Percentiles rank a stretch among this genome's conserved stretches.
phyloP scores from a whole-genome alignment of 1,140 invertebrate genomes.

The Coelopa frigida region DNA sequence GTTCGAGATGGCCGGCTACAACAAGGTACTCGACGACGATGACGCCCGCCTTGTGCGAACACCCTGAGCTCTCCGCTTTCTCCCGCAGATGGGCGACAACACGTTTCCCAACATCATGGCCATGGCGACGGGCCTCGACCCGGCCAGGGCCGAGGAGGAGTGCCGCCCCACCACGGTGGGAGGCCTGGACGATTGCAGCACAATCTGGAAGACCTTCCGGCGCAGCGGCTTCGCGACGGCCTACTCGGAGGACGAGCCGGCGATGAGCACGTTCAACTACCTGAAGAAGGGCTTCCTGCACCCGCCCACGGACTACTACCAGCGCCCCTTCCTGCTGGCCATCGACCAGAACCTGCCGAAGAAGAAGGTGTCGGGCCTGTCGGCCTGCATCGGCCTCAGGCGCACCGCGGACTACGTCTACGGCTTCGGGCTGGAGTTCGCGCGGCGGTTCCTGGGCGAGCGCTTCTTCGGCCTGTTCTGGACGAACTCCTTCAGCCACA shows the following conservation, averaged over 20 bases:
- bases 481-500: slow-evolving; percentile 65
- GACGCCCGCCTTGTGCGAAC: neutral
- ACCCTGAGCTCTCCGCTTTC: neutral
- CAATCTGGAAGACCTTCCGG: slow-evolving; percentile 68
- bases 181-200: slow-evolving; percentile 55
- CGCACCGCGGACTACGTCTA: slow-evolving; percentile 48
- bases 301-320: slow-evolving; percentile 72
- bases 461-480: slow-evolving; percentile 68
- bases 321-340: slow-evolving; percentile 61
- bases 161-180: slow-evolving; percentile 46
- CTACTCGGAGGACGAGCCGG: slow-evolving; percentile 65
- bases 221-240: slow-evolving; percentile 63
- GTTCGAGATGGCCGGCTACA: slow-evolving; percentile 30
- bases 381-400: slow-evolving; percentile 50
- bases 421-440: slow-evolving; percentile 50
- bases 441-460: slow-evolving; percentile 24
- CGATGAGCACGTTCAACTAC: slow-evolving; percentile 70
- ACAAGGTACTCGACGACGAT: slow-evolving; percentile 20
- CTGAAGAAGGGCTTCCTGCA: slow-evolving; percentile 63
- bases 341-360: slow-evolving; percentile 48
- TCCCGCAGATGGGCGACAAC: slow-evolving; percentile 58
- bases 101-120: slow-evolving; percentile 74
- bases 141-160: slow-evolving; percentile 41
- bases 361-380: slow-evolving; percentile 29
- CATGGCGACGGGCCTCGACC: slow-evolving; percentile 56